Base-by-base conservation (phyloP, 2,113 vertebrate species). In the Colinus virginianus region DNA sequence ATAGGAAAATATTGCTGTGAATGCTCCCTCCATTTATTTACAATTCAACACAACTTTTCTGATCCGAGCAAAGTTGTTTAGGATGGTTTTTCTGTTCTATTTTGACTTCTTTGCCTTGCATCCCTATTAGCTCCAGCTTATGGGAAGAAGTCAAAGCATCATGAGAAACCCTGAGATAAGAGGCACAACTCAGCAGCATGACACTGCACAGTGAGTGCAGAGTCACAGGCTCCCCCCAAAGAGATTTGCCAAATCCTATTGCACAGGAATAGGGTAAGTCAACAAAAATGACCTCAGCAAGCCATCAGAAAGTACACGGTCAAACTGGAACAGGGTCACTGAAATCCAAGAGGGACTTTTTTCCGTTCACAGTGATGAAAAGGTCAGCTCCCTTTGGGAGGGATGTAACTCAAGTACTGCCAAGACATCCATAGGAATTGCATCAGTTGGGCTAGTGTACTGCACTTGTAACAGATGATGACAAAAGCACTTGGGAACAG, bases 351-450 rank as follows among this genome's bases (percentile, higher is more conserved):
- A 82, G 28, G n/a, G 62, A 90, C 13, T 22, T 51, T 13, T 7
- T 6, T 3, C 4, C 9, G 2, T 8, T 7, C 32, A 38, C 34
- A 77, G 69, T 45, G 90, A 84, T 62, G 56, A 69, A 84, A 86
- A 28, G 90, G 91, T 93, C 94, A 63, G 3, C 36, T 95, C 94
- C 93, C 94, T 64, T 64, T 79, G 91, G 96, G 19, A 9, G 11
- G 26, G 69, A 86, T 83, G 48, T 61, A 86, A 69, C 79, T 71
- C 71, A 58, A 94, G 36, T 16, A n/a, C 64, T 91, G 91, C 90
- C 93, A 95, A 90, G 69, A 64, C 15, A 28, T 76, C 28, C 90
- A 86, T 88, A 94, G 91, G 93, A 96, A 95, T 90, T 93, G 79
- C 94, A 95, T 92, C 89, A 87, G n/a, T 45, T 77, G 72, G 64